phyloP scores from a whole-genome alignment of 2,113 vertebrate genomes.

The Melanotaenia duboulayi region DNA sequence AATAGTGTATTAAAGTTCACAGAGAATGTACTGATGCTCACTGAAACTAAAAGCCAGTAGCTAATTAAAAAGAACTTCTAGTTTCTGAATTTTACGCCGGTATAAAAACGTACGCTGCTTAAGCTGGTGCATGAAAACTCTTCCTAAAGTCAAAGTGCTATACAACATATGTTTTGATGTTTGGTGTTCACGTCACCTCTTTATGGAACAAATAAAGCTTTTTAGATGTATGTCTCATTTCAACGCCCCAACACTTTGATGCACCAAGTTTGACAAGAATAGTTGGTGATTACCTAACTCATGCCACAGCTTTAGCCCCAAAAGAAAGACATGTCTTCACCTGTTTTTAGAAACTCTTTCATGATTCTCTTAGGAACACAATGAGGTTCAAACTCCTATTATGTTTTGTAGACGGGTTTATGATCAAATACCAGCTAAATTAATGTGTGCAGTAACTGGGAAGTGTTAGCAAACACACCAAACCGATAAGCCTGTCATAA shows the following conservation, averaged over 20 bases:
- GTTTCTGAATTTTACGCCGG: slow-evolving; percentile 1
- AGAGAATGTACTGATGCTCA: slow-evolving; percentile 13
- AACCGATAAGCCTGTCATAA: neutral
- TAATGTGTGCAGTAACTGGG: neutral
- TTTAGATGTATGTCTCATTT: too few species aligned
- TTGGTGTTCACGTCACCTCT: too few species aligned
- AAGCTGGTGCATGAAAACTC: too few species aligned
- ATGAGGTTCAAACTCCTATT: too few species aligned
- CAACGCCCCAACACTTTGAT: too few species aligned
- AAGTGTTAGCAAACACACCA: neutral
- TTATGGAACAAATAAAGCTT: too few species aligned
- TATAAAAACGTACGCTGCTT: neutral
- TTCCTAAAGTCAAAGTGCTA: too few species aligned
- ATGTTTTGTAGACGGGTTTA: neutral
- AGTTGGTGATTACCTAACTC: too few species aligned
- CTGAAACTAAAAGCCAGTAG: slow-evolving; percentile 2
- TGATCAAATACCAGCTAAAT: neutral
- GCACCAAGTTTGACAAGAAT: too few species aligned
- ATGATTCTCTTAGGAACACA: rapidly evolving
- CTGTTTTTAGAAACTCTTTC: neutral
- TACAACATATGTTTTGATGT: too few species aligned
- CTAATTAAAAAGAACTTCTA: neutral
- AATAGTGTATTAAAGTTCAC: slow-evolving; percentile 10
- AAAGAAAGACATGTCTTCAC: neutral
- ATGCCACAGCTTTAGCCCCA: neutral